Percentiles rank a stretch among this genome's conserved stretches.
phyloP scores from a whole-genome alignment of 2,113 vertebrate genomes.

The Phainopepla nitens region DNA sequence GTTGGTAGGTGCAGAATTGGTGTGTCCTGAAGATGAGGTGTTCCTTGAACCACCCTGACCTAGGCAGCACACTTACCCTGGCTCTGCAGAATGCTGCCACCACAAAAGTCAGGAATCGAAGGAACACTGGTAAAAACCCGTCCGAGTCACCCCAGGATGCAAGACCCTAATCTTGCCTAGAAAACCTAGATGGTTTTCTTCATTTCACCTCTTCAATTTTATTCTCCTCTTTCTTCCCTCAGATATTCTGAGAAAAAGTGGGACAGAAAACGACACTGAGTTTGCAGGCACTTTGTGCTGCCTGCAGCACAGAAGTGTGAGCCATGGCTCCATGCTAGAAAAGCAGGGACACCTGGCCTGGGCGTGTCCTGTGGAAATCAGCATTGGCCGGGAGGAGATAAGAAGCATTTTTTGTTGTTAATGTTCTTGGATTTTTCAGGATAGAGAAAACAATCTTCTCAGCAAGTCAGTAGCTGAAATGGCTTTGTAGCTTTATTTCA shows the following conservation, averaged over 20 bases:
- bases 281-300: neutral
- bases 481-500: neutral
- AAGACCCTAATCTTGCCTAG: neutral
- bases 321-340: rapidly evolving
- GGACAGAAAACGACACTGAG: neutral
- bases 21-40: neutral
- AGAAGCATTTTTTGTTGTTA: neutral
- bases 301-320: neutral
- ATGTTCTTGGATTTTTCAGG: neutral
- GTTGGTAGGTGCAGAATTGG: neutral
- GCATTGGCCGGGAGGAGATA: neutral
- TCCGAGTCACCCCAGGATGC: too few species aligned
- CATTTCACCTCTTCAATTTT: neutral
- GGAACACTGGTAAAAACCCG: neutral
- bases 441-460: neutral
- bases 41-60: neutral
- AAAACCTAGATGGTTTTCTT: neutral
- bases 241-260: neutral
- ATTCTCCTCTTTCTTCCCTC: neutral
- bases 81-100: neutral
- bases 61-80: neutral
- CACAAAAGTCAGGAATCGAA: neutral
- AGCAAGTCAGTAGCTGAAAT: neutral
- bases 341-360: neutral
- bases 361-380: neutral